Base-by-base conservation (phyloP, 2,888 invertebrate genomes). In the Pristionchus mayeri region DNA sequence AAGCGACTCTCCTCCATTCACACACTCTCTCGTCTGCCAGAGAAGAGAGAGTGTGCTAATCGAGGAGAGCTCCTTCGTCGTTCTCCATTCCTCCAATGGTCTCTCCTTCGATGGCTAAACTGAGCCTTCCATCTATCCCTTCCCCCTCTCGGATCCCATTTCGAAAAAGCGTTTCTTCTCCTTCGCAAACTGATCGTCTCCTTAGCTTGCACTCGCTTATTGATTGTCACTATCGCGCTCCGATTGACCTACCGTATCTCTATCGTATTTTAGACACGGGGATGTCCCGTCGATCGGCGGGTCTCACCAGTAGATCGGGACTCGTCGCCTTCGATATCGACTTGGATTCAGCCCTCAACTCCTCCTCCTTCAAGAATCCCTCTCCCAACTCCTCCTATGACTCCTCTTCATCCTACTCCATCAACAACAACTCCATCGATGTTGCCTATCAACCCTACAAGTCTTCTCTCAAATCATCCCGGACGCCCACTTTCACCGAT, bases 271-370 rank as follows among this genome's bases (percentile, higher is more conserved):
- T 78, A 78, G n/a, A n/a, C n/a, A n/a, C n/a, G n/a, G 48, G 50
- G 30, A 48, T 50, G 76, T n/a, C 50, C 48, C 27, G 50, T 4
- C 76, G 50, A 24, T n/a, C n/a, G 75, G 75, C 37, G 16, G 48
- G 76, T 24, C 75, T 48, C 75, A 27, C 44, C 21, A 21, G 82
- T 24, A 27, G 44, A 27, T 84, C 84, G 6, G 79, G 78, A 0
- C 85, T 87, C 37, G 50, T 84, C 18, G 85, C 87, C 27, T 87
- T 85, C 71, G 86, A 87, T 79, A 87, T 87, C 57, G 87, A 87
- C 37, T 48, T 87, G 21, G 84, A 84, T 44, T 71, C 71, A 3
- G 71, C 71, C n/a, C 71, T 71, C 71, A 44, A 86, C 63, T 85
- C 85, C n/a, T 18, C 75, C n/a, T 40, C 76, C 18, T 50, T 30